These are phyloP conservation scores for Bembecia ichneumoniformis DNA, from an alignment of 2,888 invertebrate species.

Conservation along the genomic window DNA sequence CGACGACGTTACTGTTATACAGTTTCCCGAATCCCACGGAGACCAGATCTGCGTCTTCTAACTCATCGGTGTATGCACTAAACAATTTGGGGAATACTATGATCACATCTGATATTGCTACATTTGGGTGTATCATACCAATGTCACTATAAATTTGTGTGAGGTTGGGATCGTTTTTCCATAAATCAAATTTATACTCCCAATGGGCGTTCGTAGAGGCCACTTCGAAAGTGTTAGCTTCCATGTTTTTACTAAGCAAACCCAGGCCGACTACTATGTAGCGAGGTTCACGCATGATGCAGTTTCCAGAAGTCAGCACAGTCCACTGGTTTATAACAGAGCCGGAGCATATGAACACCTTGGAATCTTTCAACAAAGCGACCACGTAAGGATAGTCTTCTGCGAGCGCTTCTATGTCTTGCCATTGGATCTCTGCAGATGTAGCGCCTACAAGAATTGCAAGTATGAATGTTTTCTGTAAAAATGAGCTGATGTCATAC, in stretches of 20 bases:
- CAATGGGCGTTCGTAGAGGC: slow-evolving; percentile 24
- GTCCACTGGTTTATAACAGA: slow-evolving; percentile 30
- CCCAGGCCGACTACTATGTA: slow-evolving; percentile 35
- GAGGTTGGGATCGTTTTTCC: slow-evolving; percentile 20
- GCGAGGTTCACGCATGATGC: slow-evolving; percentile 24
- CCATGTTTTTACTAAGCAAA: slow-evolving; percentile 19
- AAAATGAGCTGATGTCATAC: too few species aligned
- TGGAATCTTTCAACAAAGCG: slow-evolving; percentile 29
- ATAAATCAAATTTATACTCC: slow-evolving; percentile 32
- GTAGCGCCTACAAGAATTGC: not conserved
- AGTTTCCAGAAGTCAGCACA: slow-evolving; percentile 45
- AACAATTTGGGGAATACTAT: slow-evolving; percentile 17
- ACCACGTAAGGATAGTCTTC: slow-evolving; percentile 44
- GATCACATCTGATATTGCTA: slow-evolving; percentile 25
- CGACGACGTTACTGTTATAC: slow-evolving; percentile 13
- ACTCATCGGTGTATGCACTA: slow-evolving; percentile 26
- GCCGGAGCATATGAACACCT: slow-evolving; percentile 40
- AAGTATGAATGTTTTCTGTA: too few species aligned
- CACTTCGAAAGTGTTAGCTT: slow-evolving; percentile 25
- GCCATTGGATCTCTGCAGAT: slow-evolving; percentile 9
- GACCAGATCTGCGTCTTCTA: slow-evolving; percentile 24
- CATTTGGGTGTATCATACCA: slow-evolving; percentile 32
- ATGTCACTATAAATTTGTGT: slow-evolving; percentile 41
- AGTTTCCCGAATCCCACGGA: slow-evolving; percentile 38
- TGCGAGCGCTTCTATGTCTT: slow-evolving; percentile 32